Conservation (phyloP, 2,888 invertebrate species). For the Orchesellides sinensis region DNA sequence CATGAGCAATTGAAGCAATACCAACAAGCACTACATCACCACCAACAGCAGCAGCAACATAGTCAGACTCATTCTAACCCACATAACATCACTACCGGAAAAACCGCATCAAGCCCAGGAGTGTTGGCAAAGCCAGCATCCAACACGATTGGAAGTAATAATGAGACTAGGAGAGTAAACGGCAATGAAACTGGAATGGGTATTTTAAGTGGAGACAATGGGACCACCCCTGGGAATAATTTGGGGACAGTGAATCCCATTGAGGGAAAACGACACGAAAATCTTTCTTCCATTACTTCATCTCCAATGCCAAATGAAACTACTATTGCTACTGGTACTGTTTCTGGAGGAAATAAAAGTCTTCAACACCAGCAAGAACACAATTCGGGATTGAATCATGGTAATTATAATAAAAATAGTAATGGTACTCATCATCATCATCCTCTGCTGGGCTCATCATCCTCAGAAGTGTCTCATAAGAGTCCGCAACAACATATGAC, state of each 20-base stretch:
- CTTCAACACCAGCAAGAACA: slow-evolving; percentile 23
- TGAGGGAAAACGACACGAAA: slow-evolving; percentile 13
- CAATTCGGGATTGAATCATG: slow-evolving; percentile 36
- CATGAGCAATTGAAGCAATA: slow-evolving; percentile 41
- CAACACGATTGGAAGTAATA: slow-evolving; percentile 10
- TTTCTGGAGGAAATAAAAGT: slow-evolving; percentile 7
- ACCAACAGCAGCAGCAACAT: slow-evolving; percentile 29
- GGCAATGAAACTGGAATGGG: background rate
- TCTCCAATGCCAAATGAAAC: slow-evolving; percentile 20
- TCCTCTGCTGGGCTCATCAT: slow-evolving; percentile 39
- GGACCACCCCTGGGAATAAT: slow-evolving; percentile 54
- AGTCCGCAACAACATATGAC: background rate
- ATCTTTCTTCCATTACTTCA: slow-evolving; percentile 5
- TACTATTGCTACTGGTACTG: background rate
- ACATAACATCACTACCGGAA: slow-evolving; percentile 1
- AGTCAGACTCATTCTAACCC: no score
- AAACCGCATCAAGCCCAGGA: background rate
- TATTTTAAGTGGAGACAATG: slow-evolving; percentile 34
- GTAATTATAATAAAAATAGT: slow-evolving; percentile 55
- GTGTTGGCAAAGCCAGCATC: background rate
- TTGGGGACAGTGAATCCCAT: slow-evolving; percentile 11
- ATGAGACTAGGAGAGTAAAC: slow-evolving; percentile 8
- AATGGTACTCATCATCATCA: slow-evolving; percentile 47
- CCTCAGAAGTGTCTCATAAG: slow-evolving; percentile 15
- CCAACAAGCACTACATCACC: slow-evolving; percentile 26